Base-by-base conservation (phyloP, 2,888 invertebrate species). In the Pycnomerus fuliginosus region DNA sequence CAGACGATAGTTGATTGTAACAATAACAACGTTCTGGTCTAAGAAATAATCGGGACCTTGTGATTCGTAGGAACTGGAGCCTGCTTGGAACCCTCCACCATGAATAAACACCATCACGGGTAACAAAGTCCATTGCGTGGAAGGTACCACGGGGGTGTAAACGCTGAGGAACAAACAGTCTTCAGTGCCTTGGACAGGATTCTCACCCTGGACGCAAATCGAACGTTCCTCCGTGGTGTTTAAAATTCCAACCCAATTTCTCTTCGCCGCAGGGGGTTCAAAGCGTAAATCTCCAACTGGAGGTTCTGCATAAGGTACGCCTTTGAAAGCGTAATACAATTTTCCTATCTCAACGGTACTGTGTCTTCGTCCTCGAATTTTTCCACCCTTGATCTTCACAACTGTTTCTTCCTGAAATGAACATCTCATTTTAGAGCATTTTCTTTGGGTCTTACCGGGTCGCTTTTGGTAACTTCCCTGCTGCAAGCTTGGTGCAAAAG, bases 211-310 rank as follows among this genome's bases (percentile, higher is more conserved):
- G 5, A 50, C 27, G 25, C 59, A 59, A 36, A 31, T 32, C 8
- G 36, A 36, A 17, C 36, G 33, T 13, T 59, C 59, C 13, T 43
- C 15, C 2, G 49, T 51, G 4, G 56, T 55, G 27, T 55, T 42
- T 12, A 47, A 42, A 1, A 46, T 36, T 7, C 47, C 52, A 17
- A 40, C 46, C 58, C 60, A 58, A 23, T 48, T 50, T 1, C n/a
- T 16, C 42, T 53, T 55, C 30, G 36, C 37, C 14, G 24, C 44
- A n/a, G 56, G 78, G 0, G 88, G 85, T 15, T 41, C 35, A 23
- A 44, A 50, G 34, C 50, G 8, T 1, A 48, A 38, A 2, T 48
- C 20, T 2, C 44, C 49, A 16, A 48, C 15, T 10, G 57, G 57
- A 8, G 57, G 54, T 28, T 47, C 35, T 1, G 57, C 57, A 32